phyloP scores from a whole-genome alignment of 2,113 vertebrate genomes.

The Corapipo altera region DNA sequence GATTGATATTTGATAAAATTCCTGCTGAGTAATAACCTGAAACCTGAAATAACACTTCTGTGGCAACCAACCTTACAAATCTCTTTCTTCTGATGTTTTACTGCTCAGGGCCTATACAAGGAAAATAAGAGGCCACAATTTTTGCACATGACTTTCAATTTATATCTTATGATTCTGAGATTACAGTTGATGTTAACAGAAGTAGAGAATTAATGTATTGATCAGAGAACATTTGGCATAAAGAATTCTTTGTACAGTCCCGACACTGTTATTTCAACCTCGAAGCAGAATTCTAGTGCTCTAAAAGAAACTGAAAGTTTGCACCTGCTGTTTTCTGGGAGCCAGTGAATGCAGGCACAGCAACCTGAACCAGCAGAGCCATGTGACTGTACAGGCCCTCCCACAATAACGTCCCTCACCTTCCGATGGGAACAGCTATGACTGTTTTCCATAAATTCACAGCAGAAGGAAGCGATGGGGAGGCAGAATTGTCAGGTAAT shows the following conservation, averaged over 20 bases:
- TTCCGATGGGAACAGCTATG: background rate
- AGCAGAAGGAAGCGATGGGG: background rate
- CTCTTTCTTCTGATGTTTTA: background rate
- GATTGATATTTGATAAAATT: background rate
- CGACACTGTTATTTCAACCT: background rate
- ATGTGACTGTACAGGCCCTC: background rate
- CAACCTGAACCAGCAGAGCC: background rate
- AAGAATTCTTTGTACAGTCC: background rate
- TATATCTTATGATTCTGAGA: background rate
- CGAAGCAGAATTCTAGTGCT: background rate
- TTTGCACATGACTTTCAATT: background rate
- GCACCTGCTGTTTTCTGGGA: background rate
- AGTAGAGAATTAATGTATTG: background rate
- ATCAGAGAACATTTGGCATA: background rate
- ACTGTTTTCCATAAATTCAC: background rate
- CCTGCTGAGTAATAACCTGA: background rate
- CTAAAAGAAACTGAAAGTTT: background rate
- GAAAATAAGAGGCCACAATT: background rate
- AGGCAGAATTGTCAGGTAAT: background rate
- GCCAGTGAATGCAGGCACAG: background rate
- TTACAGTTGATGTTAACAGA: background rate
- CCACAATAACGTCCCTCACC: background rate
- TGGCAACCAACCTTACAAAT: background rate
- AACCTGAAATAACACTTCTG: background rate
- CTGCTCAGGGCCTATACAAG: background rate